These are phyloP conservation scores for Panzeria rudis DNA, from an alignment of 2,888 invertebrate species.

Conservation along the genomic window DNA sequence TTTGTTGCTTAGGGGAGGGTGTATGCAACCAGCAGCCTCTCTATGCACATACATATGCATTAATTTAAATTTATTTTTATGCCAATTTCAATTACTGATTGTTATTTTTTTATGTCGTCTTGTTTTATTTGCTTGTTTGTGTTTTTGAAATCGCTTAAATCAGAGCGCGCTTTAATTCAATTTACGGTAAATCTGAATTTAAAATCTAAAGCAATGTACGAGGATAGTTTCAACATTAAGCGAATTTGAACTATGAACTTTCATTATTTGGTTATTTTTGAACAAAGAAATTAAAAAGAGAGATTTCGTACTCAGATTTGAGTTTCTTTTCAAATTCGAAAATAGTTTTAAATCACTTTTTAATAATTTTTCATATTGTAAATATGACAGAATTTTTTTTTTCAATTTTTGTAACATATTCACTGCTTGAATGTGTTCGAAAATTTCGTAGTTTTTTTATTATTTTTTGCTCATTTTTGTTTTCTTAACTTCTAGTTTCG, in stretches of 20 bases:
- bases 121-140: slow-evolving; percentile 42
- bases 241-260: neutral
- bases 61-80: slow-evolving; percentile 60
- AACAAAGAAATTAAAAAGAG: neutral
- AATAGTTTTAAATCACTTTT: no score
- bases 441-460: neutral
- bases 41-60: neutral
- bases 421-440: no score
- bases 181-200: slow-evolving; percentile 63
- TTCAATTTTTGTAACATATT: neutral
- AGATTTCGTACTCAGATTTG: neutral
- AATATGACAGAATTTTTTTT: no score
- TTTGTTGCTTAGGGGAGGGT: slow-evolving; percentile 8
- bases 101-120: slow-evolving; percentile 43
- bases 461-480: neutral
- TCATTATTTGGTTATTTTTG: neutral
- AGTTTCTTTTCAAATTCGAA: no score
- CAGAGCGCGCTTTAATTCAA: slow-evolving; percentile 73
- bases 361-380: no score
- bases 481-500: neutral
- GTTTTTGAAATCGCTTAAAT: slow-evolving; percentile 52
- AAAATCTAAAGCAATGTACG: slow-evolving; percentile 43
- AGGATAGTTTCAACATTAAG: neutral
- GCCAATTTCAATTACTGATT: slow-evolving; percentile 66
- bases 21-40: neutral